These are phyloP conservation scores for Acropternis orthonyx DNA, from an alignment of 2,797 vertebrate genomes.

Conservation along the genomic window DNA sequence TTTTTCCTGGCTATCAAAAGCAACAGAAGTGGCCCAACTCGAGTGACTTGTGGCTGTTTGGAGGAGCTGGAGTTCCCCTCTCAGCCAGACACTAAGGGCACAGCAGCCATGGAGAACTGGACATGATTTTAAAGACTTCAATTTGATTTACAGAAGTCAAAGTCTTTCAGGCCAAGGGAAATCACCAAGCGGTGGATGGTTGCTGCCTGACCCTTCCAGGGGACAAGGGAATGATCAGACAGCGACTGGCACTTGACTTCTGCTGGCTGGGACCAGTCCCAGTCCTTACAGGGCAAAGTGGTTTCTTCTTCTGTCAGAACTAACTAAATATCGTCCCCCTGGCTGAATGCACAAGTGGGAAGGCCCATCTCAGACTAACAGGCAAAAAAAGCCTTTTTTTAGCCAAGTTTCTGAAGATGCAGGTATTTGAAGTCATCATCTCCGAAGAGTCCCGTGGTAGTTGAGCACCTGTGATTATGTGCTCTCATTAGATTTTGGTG, in stretches of 20 bases:
- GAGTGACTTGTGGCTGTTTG: rapidly evolving
- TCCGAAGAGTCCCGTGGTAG: not conserved
- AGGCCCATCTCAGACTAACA: not conserved
- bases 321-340: rapidly evolving
- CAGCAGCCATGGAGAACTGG: not conserved
- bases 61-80: not conserved
- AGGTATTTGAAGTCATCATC: not conserved
- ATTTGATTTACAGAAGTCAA: rapidly evolving
- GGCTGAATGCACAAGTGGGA: not conserved
- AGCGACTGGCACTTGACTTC: rapidly evolving
- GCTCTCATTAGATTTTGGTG: conserved; percentile 21
- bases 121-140: rapidly evolving
- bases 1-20: not conserved
- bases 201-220: rapidly evolving
- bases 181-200: too few species aligned
- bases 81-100: not conserved
- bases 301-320: not conserved
- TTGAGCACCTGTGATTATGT: not conserved
- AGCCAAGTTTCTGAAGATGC: not conserved
- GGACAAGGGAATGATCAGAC: not conserved
- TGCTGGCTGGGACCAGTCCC: not conserved
- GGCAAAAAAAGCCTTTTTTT: not conserved
- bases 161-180: not conserved
- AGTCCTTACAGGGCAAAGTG: not conserved
- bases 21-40: not conserved